Conservation (phyloP, 2,113 vertebrate genomes). For the Equus przewalskii region DNA sequence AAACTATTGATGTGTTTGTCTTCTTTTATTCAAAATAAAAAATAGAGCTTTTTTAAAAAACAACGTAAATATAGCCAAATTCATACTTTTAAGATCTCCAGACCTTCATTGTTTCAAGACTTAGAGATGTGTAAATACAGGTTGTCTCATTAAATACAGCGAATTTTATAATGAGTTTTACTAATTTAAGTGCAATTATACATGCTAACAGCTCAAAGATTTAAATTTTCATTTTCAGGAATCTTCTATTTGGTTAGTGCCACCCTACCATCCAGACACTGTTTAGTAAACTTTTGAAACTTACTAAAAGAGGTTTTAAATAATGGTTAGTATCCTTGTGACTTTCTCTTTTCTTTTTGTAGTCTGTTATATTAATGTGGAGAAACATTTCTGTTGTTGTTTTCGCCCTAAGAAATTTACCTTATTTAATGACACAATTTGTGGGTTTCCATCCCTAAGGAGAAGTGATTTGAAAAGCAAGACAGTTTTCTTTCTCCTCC, state of each 20-base stretch:
- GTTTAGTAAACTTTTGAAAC: slow-evolving; percentile 85
- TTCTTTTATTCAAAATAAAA: slow-evolving; percentile 39
- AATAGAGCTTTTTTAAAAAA: background rate
- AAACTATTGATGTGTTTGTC: slow-evolving; percentile 29
- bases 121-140: slow-evolving; percentile 37
- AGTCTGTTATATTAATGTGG: slow-evolving; percentile 77
- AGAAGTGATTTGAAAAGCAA: slow-evolving; percentile 4
- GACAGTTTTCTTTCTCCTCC: background rate
- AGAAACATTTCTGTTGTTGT: slow-evolving; percentile 71
- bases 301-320: slow-evolving; percentile 85
- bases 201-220: slow-evolving; percentile 83
- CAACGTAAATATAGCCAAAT: background rate
- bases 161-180: slow-evolving; percentile 71
- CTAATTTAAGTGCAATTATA: slow-evolving; percentile 76
- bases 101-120: slow-evolving; percentile 57
- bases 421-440: slow-evolving; percentile 6
- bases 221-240: slow-evolving; percentile 85
- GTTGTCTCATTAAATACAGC: slow-evolving; percentile 61
- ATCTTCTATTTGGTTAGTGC: slow-evolving; percentile 85
- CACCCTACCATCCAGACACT: slow-evolving; percentile 84
- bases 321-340: slow-evolving; percentile 83
- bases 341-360: slow-evolving; percentile 81
- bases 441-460: background rate
- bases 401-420: slow-evolving; percentile 46
- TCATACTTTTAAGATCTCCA: slow-evolving; percentile 61